Evolutionary conservation across 2,888 invertebrate species (phyloP).

Genomic region (Masnerella sp.): DNA sequence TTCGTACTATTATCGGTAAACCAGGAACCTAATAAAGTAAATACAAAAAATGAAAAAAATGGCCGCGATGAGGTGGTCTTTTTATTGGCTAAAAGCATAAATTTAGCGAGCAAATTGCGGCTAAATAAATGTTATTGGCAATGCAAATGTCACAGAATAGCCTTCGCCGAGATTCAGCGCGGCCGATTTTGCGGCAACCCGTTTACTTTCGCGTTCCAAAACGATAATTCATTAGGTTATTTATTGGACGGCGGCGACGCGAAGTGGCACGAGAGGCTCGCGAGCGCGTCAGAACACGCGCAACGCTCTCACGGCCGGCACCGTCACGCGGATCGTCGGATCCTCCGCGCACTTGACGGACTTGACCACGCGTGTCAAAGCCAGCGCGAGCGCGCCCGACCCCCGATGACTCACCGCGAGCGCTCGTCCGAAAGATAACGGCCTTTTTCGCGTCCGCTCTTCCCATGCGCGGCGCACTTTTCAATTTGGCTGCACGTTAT

Average conservation of each 20-base stretch:
- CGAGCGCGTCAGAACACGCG: constrained; percentile 47
- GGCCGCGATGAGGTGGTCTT: no score
- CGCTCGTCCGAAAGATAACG: constrained; percentile 54
- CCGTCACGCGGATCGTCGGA: constrained; percentile 23
- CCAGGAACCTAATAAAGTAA: no score
- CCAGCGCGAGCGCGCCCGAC: constrained; percentile 45
- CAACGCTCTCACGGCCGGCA: constrained; percentile 47
- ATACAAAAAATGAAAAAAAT: no score
- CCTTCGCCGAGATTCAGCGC: constrained; percentile 6
- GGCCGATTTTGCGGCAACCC: constrained; percentile 28
- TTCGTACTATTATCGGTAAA: no score
- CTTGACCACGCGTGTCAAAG: constrained; percentile 49
- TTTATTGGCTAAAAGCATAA: no score
- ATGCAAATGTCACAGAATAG: constrained; percentile 2
- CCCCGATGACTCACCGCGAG: constrained; percentile 55
- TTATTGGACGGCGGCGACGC: constrained; percentile 11
- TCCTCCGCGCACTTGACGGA: constrained; percentile 32
- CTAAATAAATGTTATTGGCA: no score
- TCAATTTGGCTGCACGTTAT: no score
- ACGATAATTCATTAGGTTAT: constrained; percentile 27
- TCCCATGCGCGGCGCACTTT: constrained; percentile 1
- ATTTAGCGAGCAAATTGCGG: no score
- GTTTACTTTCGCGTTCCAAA: constrained; percentile 31
- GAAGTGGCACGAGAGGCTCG: constrained; percentile 40
- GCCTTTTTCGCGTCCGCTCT: constrained; percentile 2